A percentile compares a stretch with the other conserved stretches of the same genome.
Evolutionary conservation across 2,888 invertebrate genomes (phyloP).

Genomic region (Diaperis boleti): DNA sequence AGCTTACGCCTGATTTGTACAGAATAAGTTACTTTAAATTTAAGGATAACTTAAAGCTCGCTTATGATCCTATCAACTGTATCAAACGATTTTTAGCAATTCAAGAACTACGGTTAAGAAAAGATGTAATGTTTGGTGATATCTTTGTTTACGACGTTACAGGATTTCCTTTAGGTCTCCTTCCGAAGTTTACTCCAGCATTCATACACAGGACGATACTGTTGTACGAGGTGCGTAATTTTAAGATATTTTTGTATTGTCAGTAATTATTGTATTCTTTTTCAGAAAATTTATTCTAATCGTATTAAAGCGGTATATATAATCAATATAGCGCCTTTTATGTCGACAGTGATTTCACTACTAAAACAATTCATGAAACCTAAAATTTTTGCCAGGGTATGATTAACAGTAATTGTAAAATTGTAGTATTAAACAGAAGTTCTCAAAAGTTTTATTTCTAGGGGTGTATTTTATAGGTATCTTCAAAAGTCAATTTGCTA

Average conservation of each 20-base stretch:
- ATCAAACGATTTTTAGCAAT: not conserved
- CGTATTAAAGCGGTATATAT: not conserved
- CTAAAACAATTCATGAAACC: not conserved
- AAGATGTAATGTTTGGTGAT: not conserved
- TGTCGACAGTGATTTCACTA: not conserved
- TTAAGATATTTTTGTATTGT: too few relatives aligned
- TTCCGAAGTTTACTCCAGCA: not conserved
- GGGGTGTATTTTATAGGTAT: too few relatives aligned
- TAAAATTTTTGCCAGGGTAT: too few relatives aligned
- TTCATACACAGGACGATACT: not conserved
- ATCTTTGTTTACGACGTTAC: not conserved
- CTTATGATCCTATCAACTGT: not conserved
- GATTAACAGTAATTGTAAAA: too few relatives aligned
- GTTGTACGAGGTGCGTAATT: too few relatives aligned
- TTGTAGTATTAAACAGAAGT: too few relatives aligned
- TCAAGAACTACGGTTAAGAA: too few relatives aligned
- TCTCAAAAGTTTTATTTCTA: too few relatives aligned
- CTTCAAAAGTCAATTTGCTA: too few relatives aligned
- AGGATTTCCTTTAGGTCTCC: not conserved
- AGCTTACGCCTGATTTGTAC: not conserved
- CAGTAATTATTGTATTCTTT: too few relatives aligned
- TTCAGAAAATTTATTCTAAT: not conserved
- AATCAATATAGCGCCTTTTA: not conserved
- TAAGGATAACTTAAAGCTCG: not conserved
- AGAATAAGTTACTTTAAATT: not conserved